phyloP scores from a whole-genome alignment of 1,140 invertebrate species.

The Sycophaga agraensis region DNA sequence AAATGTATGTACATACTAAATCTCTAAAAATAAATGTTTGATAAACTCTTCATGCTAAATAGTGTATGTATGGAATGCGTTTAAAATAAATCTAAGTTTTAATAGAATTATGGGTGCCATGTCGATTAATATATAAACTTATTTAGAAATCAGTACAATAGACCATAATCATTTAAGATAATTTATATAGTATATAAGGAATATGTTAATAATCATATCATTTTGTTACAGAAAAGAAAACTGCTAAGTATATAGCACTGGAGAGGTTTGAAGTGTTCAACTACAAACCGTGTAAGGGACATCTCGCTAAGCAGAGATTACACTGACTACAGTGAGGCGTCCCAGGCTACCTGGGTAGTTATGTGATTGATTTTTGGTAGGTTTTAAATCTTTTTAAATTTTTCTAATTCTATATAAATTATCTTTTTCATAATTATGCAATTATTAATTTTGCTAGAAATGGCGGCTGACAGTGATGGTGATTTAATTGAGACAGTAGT shows the following conservation, averaged over 20 bases:
- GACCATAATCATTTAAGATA: no score
- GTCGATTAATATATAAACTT: no score
- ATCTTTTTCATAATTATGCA: not conserved
- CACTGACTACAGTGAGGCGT: constrained; percentile 40
- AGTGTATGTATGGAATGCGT: no score
- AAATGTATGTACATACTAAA: no score
- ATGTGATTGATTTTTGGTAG: constrained; percentile 59
- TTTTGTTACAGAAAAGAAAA: constrained; percentile 40
- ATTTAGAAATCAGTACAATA: no score
- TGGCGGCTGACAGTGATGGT: constrained; percentile 77
- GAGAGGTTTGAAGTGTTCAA: constrained; percentile 48
- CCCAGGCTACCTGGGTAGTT: constrained; percentile 55
- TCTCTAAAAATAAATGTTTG: no score
- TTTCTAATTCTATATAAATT: not conserved
- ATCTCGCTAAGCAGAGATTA: constrained; percentile 45
- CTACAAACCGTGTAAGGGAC: constrained; percentile 41
- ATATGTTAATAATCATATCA: not conserved
- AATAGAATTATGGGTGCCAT: no score
- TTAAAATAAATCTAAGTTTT: no score
- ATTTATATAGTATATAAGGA: not conserved
- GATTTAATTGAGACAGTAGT: constrained; percentile 73
- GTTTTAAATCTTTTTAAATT: constrained; percentile 31
- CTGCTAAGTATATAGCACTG: constrained; percentile 43
- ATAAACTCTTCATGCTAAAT: no score
- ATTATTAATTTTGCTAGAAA: constrained; percentile 49